Base-by-base conservation (phyloP, 2,888 invertebrate genomes). In the Isoperla grammatica region DNA sequence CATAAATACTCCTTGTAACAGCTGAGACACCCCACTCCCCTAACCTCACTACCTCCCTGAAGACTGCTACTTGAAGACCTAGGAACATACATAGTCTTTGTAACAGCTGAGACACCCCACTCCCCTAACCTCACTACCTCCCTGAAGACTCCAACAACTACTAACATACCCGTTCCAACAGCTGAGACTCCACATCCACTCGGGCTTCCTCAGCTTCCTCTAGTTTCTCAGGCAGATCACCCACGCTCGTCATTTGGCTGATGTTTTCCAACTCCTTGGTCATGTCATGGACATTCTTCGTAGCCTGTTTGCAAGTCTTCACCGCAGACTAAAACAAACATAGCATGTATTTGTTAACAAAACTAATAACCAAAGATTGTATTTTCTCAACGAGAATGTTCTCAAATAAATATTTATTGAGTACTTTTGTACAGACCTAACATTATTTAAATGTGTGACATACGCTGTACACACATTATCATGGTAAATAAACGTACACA, bases 241-340 rank as follows among this genome's bases (percentile, higher is more conserved):
- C 92, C 42, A 90, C 87, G 72, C 85, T 89, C 35, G 93, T 91
- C 2, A 89, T 85, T 69, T 88, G 86, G 67, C 86, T 85, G 65
- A 95, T 91, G 61, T 84, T 81, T 70, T 92, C 92, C 71, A 95
- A 79, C 75, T 94, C 93, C 73, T 89, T 91, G 55, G 88, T 86
- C 94, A 95, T 95, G 73, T 95, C 94, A 69, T 88, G 88, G 71
- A 94, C 78, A 73, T 91, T 88, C 75, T 92, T 92, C 66, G 87
- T 85, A 72, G 89, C 88, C 70, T 86, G 85, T 76, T 92, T 94
- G 77, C 91, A 89, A 76, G 88, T 89, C 77, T 93, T 93, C 66
- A 90, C 88, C 71, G 90, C 90, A 72, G 84, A 85, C 86, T 90
- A 77, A 66, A 80, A 79, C 66, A 55, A 59, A 35, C 59, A 50